A percentile compares a stretch with the other conserved stretches of the same genome.
phyloP scores from a whole-genome alignment of 1,140 invertebrate genomes.

The Vanessa atalanta region DNA sequence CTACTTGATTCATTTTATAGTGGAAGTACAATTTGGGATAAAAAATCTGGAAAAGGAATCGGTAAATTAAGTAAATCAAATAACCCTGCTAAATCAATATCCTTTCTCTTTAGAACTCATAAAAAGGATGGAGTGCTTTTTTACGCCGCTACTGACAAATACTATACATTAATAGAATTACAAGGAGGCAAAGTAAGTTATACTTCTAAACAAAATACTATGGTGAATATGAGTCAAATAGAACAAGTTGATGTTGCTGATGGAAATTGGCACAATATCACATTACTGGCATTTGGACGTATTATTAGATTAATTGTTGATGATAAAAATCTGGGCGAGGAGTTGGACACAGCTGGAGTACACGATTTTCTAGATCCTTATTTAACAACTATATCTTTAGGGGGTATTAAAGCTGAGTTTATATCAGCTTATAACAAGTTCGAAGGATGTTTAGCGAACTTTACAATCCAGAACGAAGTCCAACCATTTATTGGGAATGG shows the following conservation, averaged over 20 bases:
- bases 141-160: constrained; percentile 92
- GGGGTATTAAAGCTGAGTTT: constrained; percentile 85
- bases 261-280: constrained; percentile 93
- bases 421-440: constrained; percentile 84
- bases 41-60: constrained; percentile 65
- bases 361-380: constrained; percentile 96
- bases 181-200: constrained; percentile 87
- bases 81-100: constrained; percentile 85
- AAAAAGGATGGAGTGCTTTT: constrained; percentile 89
- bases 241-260: constrained; percentile 84
- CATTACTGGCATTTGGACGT: constrained; percentile 85
- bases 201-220: constrained; percentile 86
- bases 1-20: constrained; percentile 88
- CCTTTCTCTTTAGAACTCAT: constrained; percentile 91
- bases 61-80: constrained; percentile 70
- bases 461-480: constrained; percentile 93
- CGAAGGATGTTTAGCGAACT: constrained; percentile 94
- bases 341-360: constrained; percentile 90
- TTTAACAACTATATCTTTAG: constrained; percentile 88
- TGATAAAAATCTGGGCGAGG: constrained; percentile 87
- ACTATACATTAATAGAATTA: constrained; percentile 91
- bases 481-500: constrained; percentile 94
- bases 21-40: constrained; percentile 86
- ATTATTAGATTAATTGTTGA: constrained; percentile 87
- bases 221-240: constrained; percentile 90